Evolutionary conservation across 2,888 invertebrate species (phyloP), one percentile per base, ranked within the genome.

Genomic region (Arge pagana): DNA sequence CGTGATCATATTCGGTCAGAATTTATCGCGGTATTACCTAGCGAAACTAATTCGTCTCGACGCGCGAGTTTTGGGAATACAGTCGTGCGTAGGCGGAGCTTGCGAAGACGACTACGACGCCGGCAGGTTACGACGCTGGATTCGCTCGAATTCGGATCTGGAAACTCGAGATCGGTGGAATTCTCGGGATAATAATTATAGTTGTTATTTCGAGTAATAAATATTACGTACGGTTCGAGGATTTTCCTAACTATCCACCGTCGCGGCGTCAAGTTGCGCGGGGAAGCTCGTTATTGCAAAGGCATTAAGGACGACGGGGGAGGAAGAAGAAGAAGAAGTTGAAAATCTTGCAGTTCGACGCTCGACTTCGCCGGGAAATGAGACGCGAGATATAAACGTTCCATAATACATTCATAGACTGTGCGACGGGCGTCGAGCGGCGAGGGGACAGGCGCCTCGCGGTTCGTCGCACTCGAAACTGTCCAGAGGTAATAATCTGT

Each of bases 401-500:
- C n/a, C n/a, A n/a, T n/a, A n/a, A n/a, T n/a, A n/a, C n/a, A n/a
- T n/a, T n/a, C n/a, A n/a, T n/a, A n/a, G n/a, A n/a, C n/a, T n/a
- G n/a, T n/a, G n/a, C n/a, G n/a, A n/a, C n/a, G n/a, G n/a, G n/a
- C n/a, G n/a, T n/a, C n/a, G n/a, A n/a, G n/a, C n/a, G n/a, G n/a
- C n/a, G n/a, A n/a, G n/a, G n/a, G n/a, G n/a, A n/a, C n/a, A n/a
- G n/a, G n/a, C n/a, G n/a, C n/a, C n/a, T n/a, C n/a, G n/a, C n/a
- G n/a, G n/a, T n/a, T n/a, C 36, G 8, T 7, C 23, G 26, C 13
- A 13, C 28, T 5, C 16, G 50, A 26, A 31, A 51, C 43, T 51
- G 43, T 51, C 43, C 43, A 23, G 30, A 16, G 28, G 43, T 33
- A 39, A 39, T 35, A 36, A 36, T 51, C n/a, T n/a, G n/a, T n/a